phyloP scores from a whole-genome alignment of 2,113 vertebrate species.

The Campylomormyrus tamandua region DNA sequence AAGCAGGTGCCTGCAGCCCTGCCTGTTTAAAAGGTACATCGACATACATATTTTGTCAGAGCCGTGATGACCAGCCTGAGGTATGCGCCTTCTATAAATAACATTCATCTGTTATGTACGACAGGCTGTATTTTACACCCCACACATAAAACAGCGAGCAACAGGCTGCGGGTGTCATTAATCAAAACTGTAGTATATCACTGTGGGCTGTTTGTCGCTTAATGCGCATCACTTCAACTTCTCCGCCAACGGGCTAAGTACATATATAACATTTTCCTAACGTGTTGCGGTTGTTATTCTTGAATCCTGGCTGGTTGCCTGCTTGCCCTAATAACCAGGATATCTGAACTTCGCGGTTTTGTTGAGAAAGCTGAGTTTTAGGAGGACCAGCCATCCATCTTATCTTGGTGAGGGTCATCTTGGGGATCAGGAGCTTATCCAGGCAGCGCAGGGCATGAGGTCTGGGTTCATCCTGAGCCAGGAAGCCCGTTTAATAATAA shows the following conservation, averaged over 20 bases:
- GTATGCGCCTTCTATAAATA: slow-evolving; percentile 13
- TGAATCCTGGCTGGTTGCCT: background rate
- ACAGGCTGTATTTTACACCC: background rate
- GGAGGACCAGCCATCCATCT: background rate
- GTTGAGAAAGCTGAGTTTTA: background rate
- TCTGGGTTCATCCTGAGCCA: background rate
- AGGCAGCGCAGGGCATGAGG: background rate
- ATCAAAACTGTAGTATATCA: background rate
- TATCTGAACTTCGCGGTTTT: background rate
- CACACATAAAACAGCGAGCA: background rate
- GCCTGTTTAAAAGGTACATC: slow-evolving; percentile 10
- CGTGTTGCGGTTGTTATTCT: background rate
- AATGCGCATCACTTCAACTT: background rate
- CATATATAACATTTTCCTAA: background rate
- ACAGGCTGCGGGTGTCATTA: slow-evolving; percentile 1
- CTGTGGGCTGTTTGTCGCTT: background rate
- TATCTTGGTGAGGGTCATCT: background rate
- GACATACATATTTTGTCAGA: background rate
- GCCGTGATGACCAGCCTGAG: background rate
- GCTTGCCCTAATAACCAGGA: background rate
- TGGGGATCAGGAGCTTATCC: background rate
- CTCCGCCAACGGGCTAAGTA: background rate
- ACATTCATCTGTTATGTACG: slow-evolving; percentile 18
- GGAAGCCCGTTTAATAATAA: background rate
- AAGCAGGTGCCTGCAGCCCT: background rate